Conservation (phyloP, 2,113 vertebrate genomes). For the Seriola dumerili region DNA sequence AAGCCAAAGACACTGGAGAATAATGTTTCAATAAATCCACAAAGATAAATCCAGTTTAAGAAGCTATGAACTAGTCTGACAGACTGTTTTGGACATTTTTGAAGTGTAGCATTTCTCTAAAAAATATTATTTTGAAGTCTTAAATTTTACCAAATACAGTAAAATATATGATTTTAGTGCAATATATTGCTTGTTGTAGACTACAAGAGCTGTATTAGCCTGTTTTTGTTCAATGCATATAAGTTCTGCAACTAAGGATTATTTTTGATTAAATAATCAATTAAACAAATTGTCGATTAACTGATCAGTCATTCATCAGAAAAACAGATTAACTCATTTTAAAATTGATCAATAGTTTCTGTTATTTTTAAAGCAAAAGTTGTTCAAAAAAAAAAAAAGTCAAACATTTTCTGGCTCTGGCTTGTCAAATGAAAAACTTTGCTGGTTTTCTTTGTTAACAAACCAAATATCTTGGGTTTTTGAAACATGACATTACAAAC, state of each 20-base stretch:
- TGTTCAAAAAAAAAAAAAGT: not conserved
- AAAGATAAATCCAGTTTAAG: slow-evolving; percentile 4
- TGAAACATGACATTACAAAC: not conserved
- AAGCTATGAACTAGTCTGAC: not conserved
- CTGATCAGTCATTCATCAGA: not conserved
- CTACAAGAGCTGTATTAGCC: not conserved
- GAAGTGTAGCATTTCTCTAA: slow-evolving; percentile 7
- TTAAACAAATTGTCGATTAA: not conserved
- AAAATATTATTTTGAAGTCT: not conserved
- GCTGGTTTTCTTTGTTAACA: too few species aligned
- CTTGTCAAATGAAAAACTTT: not conserved
- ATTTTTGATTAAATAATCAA: not conserved
- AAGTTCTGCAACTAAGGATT: not conserved
- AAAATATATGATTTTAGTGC: slow-evolving; percentile 10
- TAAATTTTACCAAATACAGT: not conserved
- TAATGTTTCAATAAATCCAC: not conserved
- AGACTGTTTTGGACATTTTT: not conserved
- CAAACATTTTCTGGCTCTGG: not conserved
- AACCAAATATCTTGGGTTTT: not conserved
- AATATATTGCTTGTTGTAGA: slow-evolving; percentile 19
- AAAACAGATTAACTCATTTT: not conserved
- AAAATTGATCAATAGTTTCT: too few species aligned
- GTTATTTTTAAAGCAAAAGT: not conserved
- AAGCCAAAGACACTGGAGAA: not conserved
- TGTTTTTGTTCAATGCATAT: not conserved